Percentiles rank a stretch among this genome's conserved stretches.
phyloP scores from a whole-genome alignment of 1,140 invertebrate species.

The Parasteatoda tepidariorum region DNA sequence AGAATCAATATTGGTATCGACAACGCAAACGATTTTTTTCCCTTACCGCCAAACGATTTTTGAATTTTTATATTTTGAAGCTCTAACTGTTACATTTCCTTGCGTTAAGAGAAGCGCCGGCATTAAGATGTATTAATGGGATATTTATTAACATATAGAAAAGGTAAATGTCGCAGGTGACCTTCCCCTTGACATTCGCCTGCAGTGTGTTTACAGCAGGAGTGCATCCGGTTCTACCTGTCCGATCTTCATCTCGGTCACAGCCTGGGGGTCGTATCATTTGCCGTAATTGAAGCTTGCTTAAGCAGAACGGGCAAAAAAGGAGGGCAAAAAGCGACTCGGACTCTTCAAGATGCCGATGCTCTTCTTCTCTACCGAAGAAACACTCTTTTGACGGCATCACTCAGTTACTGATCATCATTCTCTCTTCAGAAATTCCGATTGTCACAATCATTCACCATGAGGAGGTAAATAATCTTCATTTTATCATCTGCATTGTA shows the following conservation, averaged over 20 bases:
- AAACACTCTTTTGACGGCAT: no score
- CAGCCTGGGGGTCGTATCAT: constrained; percentile 1
- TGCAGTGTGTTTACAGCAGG: constrained; percentile 12
- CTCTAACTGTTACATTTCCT: no score
- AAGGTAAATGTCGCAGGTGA: constrained; percentile 19
- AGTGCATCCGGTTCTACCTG: constrained; percentile 19
- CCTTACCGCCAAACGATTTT: no score
- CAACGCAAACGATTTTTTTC: no score
- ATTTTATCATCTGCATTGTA: neutral
- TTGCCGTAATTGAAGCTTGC: constrained; percentile 10
- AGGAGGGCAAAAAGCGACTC: neutral
- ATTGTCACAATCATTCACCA: neutral
- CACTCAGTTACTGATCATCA: no score
- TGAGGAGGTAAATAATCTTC: constrained; percentile 7
- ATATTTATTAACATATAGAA: neutral
- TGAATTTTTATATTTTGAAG: no score
- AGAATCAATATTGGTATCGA: no score
- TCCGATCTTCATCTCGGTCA: constrained; percentile 29
- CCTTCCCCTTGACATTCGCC: constrained; percentile 35
- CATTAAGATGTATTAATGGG: no score
- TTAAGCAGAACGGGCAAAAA: constrained; percentile 20
- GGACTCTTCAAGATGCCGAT: no score
- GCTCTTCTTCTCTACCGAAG: no score
- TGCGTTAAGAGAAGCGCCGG: no score
- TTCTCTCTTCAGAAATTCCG: no score